Base-by-base conservation (phyloP, 2,797 vertebrate genomes). In the Arctocebus calabarensis region DNA sequence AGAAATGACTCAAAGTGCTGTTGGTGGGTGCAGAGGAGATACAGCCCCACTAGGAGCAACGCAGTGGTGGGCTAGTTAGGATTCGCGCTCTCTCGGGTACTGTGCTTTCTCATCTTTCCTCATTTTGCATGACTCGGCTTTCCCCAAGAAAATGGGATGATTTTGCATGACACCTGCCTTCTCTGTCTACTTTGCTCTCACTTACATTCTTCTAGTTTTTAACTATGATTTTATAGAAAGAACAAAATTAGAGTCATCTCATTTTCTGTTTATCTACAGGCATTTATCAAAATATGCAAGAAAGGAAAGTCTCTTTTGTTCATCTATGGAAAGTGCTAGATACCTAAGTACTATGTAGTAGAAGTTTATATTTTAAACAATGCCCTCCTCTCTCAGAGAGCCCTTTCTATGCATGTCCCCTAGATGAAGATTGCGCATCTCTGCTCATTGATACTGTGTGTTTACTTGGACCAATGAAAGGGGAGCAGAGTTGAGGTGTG, bases 211-310 rank as follows among this genome's bases (percentile, higher is more conserved):
- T 90, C 59, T 25, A 40, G 86, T 66, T 90, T 82, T 82, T 64
- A 95, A 94, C 71, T 90, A 66, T 40, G 27, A 64, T 88, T 94
- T 96, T 91, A 66, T 88, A n/a, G n/a, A n/a, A 74, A 85, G 22
- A 94, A 27, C 70, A 85, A 92, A 92, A 64, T 48, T 8, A 84
- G 55, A 79, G 48, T 66, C 17, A 43, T 87, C 40, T 12, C 9
- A 78, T 70, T 82, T 87, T 87, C 66, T 93, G 12, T 43, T 71
- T 64, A 34, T 89, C 27, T 71, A 22, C 70, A 37, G 91, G 75
- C 19, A 20, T 22, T 95, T 88, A 87, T n/a, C n/a, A 91, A 91
- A 78, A 68, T 40, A 73, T 43, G 16, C n/a, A 81, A 94, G n/a
- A 57, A 94, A 93, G 55, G n/a, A 62, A 77, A 64, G 5, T 82